These are phyloP conservation scores for Craterocephalus amniculus DNA, from an alignment of 2,797 vertebrate genomes.

Conservation along the genomic window DNA sequence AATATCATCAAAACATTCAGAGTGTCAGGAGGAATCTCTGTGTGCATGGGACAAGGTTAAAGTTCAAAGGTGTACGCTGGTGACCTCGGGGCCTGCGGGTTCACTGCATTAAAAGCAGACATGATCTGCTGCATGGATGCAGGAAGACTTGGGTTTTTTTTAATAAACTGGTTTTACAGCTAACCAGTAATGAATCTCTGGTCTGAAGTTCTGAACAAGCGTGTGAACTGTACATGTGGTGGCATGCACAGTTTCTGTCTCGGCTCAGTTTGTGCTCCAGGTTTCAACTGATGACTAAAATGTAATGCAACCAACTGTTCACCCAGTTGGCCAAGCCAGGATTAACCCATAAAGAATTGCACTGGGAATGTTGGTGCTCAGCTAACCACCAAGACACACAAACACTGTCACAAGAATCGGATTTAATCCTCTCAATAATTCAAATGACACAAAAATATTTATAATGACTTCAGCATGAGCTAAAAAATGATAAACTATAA, in stretches of 20 bases:
- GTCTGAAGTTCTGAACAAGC: background rate
- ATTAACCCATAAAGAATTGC: background rate
- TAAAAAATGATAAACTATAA: no score
- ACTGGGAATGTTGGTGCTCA: background rate
- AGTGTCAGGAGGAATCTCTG: no score
- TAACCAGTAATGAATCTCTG: conserved; percentile 12
- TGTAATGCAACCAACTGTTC: background rate
- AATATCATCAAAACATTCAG: no score
- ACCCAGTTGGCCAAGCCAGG: background rate
- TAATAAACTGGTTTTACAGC: no score
- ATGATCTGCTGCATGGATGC: no score
- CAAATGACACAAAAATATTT: no score
- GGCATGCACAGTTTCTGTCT: conserved; percentile 16
- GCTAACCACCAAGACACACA: background rate
- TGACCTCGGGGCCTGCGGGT: no score
- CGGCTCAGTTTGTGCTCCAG: background rate
- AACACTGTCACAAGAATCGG: background rate
- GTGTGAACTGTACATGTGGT: conserved; percentile 10
- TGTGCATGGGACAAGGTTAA: no score
- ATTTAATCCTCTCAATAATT: background rate
- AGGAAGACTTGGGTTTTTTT: no score
- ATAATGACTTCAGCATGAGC: no score
- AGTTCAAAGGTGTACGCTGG: no score
- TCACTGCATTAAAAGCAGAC: no score
- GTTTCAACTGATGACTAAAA: conserved; percentile 6